Conservation (phyloP, 2,797 vertebrate species). For the Neosilurus hyrtlii region DNA sequence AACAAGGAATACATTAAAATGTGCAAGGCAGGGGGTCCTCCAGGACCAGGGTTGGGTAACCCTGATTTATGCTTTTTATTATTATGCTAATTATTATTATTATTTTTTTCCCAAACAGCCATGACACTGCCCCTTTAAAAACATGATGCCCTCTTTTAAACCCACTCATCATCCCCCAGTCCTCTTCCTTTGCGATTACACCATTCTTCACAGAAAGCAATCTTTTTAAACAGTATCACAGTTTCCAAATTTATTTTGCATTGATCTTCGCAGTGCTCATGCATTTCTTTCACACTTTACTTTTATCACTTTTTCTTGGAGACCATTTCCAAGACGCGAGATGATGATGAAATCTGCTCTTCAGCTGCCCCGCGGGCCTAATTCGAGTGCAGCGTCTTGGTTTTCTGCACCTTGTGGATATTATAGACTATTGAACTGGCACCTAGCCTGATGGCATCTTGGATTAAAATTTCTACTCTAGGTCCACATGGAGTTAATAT, state of each 20-base stretch:
- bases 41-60: no score
- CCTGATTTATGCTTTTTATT: no score
- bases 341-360: constrained; percentile 39
- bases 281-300: constrained; percentile 27
- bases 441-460: constrained; percentile 30
- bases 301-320: constrained; percentile 14
- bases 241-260: constrained; percentile 48
- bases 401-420: constrained; percentile 23
- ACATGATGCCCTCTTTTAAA: neutral
- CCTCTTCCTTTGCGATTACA: constrained; percentile 26
- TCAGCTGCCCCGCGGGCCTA: constrained; percentile 7
- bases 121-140: no score
- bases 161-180: constrained; percentile 11
- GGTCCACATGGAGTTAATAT: neutral
- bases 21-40: no score
- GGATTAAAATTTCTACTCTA: constrained; percentile 22
- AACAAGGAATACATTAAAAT: no score
- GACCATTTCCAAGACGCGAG: constrained; percentile 30
- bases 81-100: no score
- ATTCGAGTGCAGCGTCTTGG: constrained; percentile 13
- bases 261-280: constrained; percentile 31
- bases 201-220: constrained; percentile 48
- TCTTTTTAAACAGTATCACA: constrained; percentile 47
- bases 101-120: no score
- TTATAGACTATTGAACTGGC: constrained; percentile 30